Evolutionary conservation across 1,140 invertebrate species (phyloP), one percentile per base, ranked within the genome.

Genomic region (Phortica variegata): DNA sequence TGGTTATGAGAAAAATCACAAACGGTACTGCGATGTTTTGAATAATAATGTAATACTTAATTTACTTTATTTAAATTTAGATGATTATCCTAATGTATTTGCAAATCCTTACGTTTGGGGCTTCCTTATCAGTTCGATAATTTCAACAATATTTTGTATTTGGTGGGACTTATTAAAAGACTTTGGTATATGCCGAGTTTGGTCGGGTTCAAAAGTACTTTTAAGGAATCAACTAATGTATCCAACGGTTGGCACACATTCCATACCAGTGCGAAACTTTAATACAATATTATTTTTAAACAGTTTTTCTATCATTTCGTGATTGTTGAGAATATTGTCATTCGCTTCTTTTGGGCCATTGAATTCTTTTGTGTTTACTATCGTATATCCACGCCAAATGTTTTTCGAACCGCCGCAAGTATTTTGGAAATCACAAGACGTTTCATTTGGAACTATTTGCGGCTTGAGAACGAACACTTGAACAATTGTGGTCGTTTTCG

Each of bases 141-240:
- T 92, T 8, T 90, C 85, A 43, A 90, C 90, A 0, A 79, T 85
- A 29, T 95, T 94, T 70, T 87, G 89, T 0, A 91, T 90, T 60
- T 83, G 85, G 1, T 98, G 95, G 95, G 95, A 98, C 75, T 85
- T 97, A 6, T 90, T 91, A 75, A 92, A 93, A 88, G 95, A 98
- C 81, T 98, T 95, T 91, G 94, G 95, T 7, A 78, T 98, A 9
- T 87, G 97, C 46, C 90, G 92, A 65, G 85, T 83, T 43, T 86
- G 85, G 40, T 85, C 88, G 6, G 85, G 87, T 2, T 88, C 94
- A 74, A 91, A 93, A 73, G 81, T 78, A 55, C 84, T 88, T 60
- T 77, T 90, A 0, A 69, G 87, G 10, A 86, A 89, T 65, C 85
- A 89, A 68, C 84, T 88, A 36, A 86, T 89, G 2, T 89, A 89